These are phyloP conservation scores for Ispidina lecontei DNA, from an alignment of 2,797 vertebrate genomes.

Conservation along the genomic window DNA sequence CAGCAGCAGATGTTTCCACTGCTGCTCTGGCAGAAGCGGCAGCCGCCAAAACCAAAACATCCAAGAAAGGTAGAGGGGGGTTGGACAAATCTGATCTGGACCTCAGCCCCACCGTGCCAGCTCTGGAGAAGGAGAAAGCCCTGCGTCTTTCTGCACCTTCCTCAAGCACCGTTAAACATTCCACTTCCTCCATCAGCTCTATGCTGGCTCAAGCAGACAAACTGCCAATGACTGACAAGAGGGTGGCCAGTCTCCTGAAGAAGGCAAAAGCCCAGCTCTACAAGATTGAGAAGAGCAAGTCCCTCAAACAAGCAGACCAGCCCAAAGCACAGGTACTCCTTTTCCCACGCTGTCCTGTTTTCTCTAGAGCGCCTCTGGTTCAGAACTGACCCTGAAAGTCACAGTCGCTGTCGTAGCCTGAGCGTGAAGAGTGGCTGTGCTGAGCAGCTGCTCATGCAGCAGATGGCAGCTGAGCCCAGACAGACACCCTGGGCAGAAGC, in stretches of 20 bases:
- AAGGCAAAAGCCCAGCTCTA: slow-evolving; percentile 96
- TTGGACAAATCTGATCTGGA: slow-evolving; percentile 82
- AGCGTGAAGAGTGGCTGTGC: neutral
- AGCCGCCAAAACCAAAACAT: slow-evolving; percentile 83
- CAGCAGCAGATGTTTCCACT: slow-evolving; percentile 76
- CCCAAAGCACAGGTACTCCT: slow-evolving; percentile 92
- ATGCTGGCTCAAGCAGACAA: slow-evolving; percentile 93
- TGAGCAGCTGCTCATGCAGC: neutral
- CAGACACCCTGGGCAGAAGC: slow-evolving; percentile 2
- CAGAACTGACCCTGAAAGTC: neutral
- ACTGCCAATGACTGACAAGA: slow-evolving; percentile 93
- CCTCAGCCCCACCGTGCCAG: slow-evolving; percentile 62
- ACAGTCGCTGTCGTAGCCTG: neutral
- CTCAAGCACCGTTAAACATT: slow-evolving; percentile 82
- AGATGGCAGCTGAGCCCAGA: neutral
- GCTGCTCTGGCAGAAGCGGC: slow-evolving; percentile 77
- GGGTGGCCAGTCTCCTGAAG: slow-evolving; percentile 92
- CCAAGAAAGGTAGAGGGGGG: slow-evolving; percentile 87
- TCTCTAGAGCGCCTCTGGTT: neutral
- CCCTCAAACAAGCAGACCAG: slow-evolving; percentile 89
- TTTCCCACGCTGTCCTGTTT: neutral
- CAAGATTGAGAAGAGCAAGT: slow-evolving; percentile 97
- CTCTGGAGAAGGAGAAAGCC: slow-evolving; percentile 80
- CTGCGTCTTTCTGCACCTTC: slow-evolving; percentile 73
- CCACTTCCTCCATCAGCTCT: slow-evolving; percentile 88